phyloP scores from a whole-genome alignment of 30 jellyfish, hydroid and myxozoan species.

The Aurelia aurita region DNA sequence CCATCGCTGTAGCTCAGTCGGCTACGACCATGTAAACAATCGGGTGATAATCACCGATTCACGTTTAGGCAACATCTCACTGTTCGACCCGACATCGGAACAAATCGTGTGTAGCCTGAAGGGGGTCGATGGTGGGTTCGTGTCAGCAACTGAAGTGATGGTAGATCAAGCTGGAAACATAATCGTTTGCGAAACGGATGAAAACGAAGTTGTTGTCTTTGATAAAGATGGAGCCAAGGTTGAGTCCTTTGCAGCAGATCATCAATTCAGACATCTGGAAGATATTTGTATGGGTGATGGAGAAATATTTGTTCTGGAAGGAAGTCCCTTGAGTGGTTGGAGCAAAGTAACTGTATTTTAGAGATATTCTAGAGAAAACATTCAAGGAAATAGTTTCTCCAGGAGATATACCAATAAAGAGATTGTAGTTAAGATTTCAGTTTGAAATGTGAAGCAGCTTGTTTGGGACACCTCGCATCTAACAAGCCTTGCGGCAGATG shows the following conservation, averaged over 20 bases:
- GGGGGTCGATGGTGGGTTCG: conserved; percentile 42
- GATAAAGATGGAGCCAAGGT: conserved; percentile 73
- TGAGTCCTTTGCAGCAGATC: conserved; percentile 57
- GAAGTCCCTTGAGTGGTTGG: conserved; percentile 68
- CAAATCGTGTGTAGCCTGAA: conserved; percentile 26
- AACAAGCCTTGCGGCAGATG: no score
- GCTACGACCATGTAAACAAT: conserved; percentile 54
- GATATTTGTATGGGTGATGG: conserved; percentile 64
- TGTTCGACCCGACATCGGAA: conserved; percentile 62
- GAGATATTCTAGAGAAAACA: neutral
- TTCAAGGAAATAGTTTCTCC: no score
- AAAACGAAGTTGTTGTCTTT: conserved; percentile 59
- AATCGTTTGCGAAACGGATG: conserved; percentile 74
- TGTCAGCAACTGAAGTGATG: conserved; percentile 46
- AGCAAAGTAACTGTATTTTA: conserved; percentile 65
- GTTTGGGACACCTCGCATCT: no score
- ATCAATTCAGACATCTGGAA: conserved; percentile 59
- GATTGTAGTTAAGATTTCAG: no score
- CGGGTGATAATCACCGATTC: conserved; percentile 66
- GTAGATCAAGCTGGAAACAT: conserved; percentile 78
- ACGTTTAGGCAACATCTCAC: conserved; percentile 40
- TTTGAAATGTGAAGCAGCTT: no score
- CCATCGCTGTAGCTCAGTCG: conserved; percentile 58
- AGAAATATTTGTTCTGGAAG: conserved; percentile 74
- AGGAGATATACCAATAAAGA: no score